Evolutionary conservation across 1,140 invertebrate species (phyloP), one percentile per base, ranked within the genome.

Genomic region (Zeugodacus cucurbitae): DNA sequence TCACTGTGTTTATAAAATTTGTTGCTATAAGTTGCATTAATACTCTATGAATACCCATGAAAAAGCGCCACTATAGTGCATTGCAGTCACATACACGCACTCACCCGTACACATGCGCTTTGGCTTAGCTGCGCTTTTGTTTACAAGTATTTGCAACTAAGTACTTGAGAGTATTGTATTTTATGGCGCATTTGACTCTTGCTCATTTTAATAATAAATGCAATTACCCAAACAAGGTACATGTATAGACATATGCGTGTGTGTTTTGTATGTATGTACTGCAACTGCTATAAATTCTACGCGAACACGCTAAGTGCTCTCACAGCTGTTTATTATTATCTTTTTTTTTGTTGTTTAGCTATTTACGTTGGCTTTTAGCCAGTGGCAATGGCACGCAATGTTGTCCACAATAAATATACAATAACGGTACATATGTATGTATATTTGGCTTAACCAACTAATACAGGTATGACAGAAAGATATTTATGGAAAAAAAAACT

Each of bases 171-270:
- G 26, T 34, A 17, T 11, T 2, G n/a, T 62, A n/a, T 14, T 2
- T 26, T 1, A 26, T 62, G 58, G 22, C 26, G 58, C 58, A 62
- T 62, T 62, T 67, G 26, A 32, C 64, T 67, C 14, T 67, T 20
- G 22, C 67, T 74, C 20, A 74, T 32, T 74, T 67, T 74, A 74
- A 74, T 74, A 74, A 74, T 74, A 74, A 37, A 74, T 74, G 67
- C 34, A 37, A 37, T 41, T 32, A 37, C 20, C 29, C 14, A 14
- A 32, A 17, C 14, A 67, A 14, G n/a, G n/a, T 67, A 11, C 3
- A 6, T 6, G 26, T 2, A 5, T 11, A 26, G 1, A 14, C n/a
- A 4, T 41, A 34, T 34, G 2, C 10, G 10, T 22, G 34, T 14
- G 4, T 22, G 1, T 26, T 1, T 82, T 10, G 26, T 48, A 14